phyloP scores from a whole-genome alignment of 2,113 vertebrate genomes.

The Trinectes maculatus region DNA sequence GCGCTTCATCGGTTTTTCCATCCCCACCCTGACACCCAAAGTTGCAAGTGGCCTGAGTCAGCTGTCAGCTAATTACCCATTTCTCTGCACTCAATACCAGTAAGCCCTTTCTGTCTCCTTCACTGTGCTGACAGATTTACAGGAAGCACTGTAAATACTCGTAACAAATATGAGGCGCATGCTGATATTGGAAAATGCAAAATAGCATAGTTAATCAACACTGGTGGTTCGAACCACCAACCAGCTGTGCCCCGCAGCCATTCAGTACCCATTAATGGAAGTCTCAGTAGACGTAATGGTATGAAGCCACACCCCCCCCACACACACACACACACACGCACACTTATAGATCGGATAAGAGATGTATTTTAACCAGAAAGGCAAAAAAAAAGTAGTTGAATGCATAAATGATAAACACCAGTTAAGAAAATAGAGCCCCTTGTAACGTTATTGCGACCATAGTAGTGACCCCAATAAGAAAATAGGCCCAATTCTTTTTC shows the following conservation, averaged over 20 bases:
- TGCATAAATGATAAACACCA: too few relatives aligned
- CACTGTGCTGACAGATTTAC: slow-evolving; percentile 62
- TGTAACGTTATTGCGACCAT: too few relatives aligned
- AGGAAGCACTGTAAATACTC: slow-evolving; percentile 48
- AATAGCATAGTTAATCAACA: slow-evolving; percentile 21
- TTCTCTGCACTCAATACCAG: slow-evolving; percentile 65
- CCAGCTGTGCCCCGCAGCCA: neutral
- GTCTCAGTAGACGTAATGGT: too few relatives aligned
- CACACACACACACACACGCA: too few relatives aligned
- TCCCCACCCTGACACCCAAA: slow-evolving; percentile 70
- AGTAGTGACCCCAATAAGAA: too few relatives aligned
- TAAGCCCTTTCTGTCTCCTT: slow-evolving; percentile 57
- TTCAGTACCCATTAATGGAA: too few relatives aligned
- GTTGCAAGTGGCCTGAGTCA: slow-evolving; percentile 76
- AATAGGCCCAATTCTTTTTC: too few relatives aligned
- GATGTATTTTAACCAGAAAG: too few relatives aligned
- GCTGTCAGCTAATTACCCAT: slow-evolving; percentile 75
- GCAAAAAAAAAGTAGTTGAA: too few relatives aligned
- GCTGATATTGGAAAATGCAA: slow-evolving; percentile 25
- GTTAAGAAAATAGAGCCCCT: too few relatives aligned
- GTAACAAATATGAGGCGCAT: slow-evolving; percentile 40
- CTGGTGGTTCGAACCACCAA: neutral
- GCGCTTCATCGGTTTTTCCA: slow-evolving; percentile 75
- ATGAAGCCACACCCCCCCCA: too few relatives aligned
- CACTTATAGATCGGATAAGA: too few relatives aligned